Conservation (phyloP, 2,888 invertebrate genomes). For the Thysanoteuthis rhombus region DNA sequence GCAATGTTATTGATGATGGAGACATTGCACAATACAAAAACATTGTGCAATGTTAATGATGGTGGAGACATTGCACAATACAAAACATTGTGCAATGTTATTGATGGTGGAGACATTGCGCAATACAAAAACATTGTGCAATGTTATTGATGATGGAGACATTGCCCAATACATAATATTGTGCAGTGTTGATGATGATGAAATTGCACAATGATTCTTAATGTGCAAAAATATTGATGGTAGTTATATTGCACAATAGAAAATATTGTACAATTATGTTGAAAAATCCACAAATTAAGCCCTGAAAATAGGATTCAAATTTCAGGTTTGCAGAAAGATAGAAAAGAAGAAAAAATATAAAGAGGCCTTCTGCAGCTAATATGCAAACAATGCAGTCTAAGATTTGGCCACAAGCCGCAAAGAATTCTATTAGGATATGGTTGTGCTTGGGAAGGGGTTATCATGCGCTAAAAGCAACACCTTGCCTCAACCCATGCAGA, state of each 20-base stretch:
- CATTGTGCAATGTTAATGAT: too few relatives aligned
- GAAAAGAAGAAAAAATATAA: not conserved
- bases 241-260: too few relatives aligned
- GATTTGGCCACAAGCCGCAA: not conserved
- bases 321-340: not conserved
- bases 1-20: too few relatives aligned
- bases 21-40: too few relatives aligned
- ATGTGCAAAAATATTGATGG: too few relatives aligned
- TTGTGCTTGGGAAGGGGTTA: not conserved
- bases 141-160: not conserved
- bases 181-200: not conserved
- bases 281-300: not conserved
- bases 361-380: not conserved
- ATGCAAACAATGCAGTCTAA: not conserved
- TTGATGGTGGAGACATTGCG: too few relatives aligned
- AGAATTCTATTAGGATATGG: not conserved
- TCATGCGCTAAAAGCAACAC: conserved; percentile 12
- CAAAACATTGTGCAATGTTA: too few relatives aligned
- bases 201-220: too few relatives aligned
- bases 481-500: not conserved
- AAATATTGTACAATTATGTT: not conserved
- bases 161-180: too few relatives aligned
- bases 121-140: not conserved
- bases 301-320: not conserved
- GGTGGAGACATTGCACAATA: too few relatives aligned